Conservation (phyloP, 2,797 vertebrate genomes). For the Bufotes viridis region DNA sequence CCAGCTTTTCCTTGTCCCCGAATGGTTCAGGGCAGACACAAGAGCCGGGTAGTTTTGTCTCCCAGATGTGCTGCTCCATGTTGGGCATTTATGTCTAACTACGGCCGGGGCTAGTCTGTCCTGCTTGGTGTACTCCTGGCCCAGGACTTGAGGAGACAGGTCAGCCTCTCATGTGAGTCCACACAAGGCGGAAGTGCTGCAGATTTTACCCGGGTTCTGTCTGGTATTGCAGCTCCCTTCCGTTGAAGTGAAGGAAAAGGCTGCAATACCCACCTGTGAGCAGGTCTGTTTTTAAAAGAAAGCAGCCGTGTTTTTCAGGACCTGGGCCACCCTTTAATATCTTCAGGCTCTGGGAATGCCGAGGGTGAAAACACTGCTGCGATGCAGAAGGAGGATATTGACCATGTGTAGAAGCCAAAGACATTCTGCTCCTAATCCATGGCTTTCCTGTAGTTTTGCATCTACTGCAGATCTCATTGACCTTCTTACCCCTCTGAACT, state of each 20-base stretch:
- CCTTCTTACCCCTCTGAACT: slow-evolving; percentile 22
- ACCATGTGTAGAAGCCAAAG: not conserved
- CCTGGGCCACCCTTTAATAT: no score
- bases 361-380: no score
- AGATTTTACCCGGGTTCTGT: no score
- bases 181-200: no score
- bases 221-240: no score
- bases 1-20: not conserved
- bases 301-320: no score
- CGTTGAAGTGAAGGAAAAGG: no score
- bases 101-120: not conserved
- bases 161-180: no score
- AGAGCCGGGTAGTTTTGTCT: not conserved
- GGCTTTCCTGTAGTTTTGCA: not conserved
- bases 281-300: no score
- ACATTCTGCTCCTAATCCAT: not conserved
- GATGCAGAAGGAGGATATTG: not conserved
- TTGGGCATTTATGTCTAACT: not conserved
- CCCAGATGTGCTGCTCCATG: not conserved
- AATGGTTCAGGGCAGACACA: not conserved
- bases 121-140: not conserved
- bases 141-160: no score
- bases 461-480: slow-evolving; percentile 13
- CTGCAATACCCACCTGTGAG: no score
- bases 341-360: no score